phyloP scores from a whole-genome alignment of 2,888 invertebrate genomes.

The Noctua comes region DNA sequence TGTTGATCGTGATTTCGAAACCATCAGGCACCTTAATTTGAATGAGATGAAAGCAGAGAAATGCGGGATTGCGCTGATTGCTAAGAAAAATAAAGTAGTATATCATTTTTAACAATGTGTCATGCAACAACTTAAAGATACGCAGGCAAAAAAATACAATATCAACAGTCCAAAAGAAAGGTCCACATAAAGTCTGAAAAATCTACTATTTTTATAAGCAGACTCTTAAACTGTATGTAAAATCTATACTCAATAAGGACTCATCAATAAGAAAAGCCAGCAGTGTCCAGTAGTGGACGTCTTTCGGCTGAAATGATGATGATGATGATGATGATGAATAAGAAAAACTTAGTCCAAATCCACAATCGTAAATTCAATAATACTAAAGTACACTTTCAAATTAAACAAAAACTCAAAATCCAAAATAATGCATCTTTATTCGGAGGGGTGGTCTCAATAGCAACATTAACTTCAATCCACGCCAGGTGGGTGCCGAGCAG shows the following conservation, averaged over 20 bases:
- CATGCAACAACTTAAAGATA: neutral
- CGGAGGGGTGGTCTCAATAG: slow-evolving; percentile 60
- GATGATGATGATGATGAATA: too few species aligned
- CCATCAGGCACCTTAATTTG: neutral
- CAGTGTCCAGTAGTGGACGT: too few species aligned
- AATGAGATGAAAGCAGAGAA: neutral
- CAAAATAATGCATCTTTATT: slow-evolving; percentile 58
- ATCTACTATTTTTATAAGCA: too few species aligned
- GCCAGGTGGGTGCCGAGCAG: slow-evolving; percentile 63
- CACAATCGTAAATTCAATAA: slow-evolving; percentile 2
- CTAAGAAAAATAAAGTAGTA: neutral
- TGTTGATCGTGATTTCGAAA: too few species aligned
- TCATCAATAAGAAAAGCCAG: too few species aligned
- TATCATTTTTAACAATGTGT: neutral
- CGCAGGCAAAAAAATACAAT: neutral
- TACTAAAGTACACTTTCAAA: slow-evolving; percentile 4
- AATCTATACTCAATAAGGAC: neutral
- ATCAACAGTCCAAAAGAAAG: neutral
- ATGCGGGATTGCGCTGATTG: neutral
- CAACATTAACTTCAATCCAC: slow-evolving; percentile 63
- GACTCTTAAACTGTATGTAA: too few species aligned
- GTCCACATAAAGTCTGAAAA: neutral
- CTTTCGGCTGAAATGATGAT: too few species aligned
- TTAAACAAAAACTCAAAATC: slow-evolving; percentile 35
- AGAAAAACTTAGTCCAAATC: neutral